Conservation (phyloP, 2,113 vertebrate genomes). For the Psephotus haematonotus region DNA sequence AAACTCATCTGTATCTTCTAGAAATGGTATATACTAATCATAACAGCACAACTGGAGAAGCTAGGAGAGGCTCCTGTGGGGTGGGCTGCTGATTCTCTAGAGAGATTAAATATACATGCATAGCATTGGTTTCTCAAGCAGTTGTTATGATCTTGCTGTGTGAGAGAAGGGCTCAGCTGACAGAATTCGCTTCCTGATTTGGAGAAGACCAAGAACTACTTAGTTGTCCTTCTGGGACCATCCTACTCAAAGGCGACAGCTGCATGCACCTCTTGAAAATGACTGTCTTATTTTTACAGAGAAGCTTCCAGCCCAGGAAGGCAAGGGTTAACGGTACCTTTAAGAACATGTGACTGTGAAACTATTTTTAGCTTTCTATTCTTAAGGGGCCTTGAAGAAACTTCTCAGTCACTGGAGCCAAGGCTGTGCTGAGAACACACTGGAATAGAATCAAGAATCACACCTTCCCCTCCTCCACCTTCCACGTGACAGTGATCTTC, state of each 20-base stretch:
- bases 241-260: neutral
- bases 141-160: neutral
- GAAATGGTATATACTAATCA: neutral
- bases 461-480: conserved; percentile 48
- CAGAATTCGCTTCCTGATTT: neutral
- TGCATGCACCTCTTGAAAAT: neutral
- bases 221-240: neutral
- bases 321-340: conserved; percentile 29
- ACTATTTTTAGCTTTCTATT: conserved; percentile 68
- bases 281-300: neutral
- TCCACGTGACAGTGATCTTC: conserved; percentile 54
- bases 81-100: neutral
- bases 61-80: neutral
- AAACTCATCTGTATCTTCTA: neutral
- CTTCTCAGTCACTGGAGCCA: conserved; percentile 39
- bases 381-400: conserved; percentile 62
- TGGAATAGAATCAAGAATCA: conserved; percentile 65
- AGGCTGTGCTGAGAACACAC: conserved; percentile 59
- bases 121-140: neutral
- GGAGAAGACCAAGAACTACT: neutral
- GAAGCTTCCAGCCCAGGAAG: conserved; percentile 14
- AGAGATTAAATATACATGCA: neutral
- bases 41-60: neutral
- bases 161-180: neutral
- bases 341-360: conserved; percentile 58